phyloP scores from a whole-genome alignment of 2,113 vertebrate species.

The Struthidea cinerea region DNA sequence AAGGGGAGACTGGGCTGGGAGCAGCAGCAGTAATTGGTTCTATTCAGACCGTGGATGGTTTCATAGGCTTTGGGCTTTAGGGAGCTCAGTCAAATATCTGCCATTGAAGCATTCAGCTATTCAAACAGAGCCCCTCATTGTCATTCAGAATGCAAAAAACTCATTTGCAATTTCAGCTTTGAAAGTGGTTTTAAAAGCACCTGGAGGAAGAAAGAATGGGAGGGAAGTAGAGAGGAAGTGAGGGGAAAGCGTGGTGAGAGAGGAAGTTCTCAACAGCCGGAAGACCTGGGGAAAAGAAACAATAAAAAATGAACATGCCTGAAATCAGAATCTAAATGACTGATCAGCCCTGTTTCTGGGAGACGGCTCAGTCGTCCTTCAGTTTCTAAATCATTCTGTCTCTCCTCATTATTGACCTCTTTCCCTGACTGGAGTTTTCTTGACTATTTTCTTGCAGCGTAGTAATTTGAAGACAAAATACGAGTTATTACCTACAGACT shows the following conservation, averaged over 20 bases:
- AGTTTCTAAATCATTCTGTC: neutral
- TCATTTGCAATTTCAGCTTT: conserved; percentile 53
- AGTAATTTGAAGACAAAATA: neutral
- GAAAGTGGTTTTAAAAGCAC: conserved; percentile 43
- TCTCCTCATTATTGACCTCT: neutral
- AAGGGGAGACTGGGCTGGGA: neutral
- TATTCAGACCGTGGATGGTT: conserved; percentile 21
- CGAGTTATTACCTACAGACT: neutral
- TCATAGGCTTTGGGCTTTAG: conserved; percentile 35
- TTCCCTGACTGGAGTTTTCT: neutral
- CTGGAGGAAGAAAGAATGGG: conserved; percentile 31
- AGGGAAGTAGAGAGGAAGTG: conserved; percentile 27
- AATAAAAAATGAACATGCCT: neutral
- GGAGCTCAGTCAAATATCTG: conserved; percentile 28
- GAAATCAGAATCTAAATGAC: neutral
- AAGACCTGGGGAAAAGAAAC: neutral
- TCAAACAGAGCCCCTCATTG: conserved; percentile 45
- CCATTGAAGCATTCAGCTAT: conserved; percentile 28
- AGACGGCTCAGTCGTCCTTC: neutral
- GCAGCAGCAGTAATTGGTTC: conserved; percentile 7
- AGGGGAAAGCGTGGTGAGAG: neutral
- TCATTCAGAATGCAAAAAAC: conserved; percentile 6
- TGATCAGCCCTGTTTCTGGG: neutral
- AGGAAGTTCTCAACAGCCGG: conserved; percentile 6
- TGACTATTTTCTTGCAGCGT: rapidly evolving